Evolutionary conservation across 2,113 vertebrate genomes (phyloP).

Genomic region (Scopus umbretta): DNA sequence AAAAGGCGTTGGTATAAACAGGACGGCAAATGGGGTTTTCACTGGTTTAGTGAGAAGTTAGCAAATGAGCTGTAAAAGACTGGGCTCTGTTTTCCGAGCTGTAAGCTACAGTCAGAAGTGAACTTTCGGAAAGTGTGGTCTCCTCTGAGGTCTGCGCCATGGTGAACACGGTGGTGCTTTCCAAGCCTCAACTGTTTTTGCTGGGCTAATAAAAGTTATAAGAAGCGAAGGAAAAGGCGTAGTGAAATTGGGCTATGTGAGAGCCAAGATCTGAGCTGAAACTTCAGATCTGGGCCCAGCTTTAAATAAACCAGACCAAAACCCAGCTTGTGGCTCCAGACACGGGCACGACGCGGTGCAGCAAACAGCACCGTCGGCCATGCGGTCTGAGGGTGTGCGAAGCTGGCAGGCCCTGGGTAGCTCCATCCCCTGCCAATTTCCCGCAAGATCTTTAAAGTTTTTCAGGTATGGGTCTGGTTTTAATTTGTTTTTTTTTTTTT

Average conservation of each 20-base stretch:
- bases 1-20: not conserved
- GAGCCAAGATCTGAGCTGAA: not conserved
- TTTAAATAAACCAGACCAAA: not conserved
- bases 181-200: not conserved
- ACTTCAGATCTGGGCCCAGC: not conserved
- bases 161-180: not conserved
- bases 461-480: not conserved
- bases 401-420: not conserved
- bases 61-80: not conserved
- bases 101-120: not conserved
- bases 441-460: not conserved
- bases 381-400: too few species aligned
- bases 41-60: not conserved
- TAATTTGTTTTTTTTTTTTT: not conserved
- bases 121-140: not conserved
- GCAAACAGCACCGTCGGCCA: rapidly evolving
- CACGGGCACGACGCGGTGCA: not conserved
- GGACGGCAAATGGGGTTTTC: not conserved
- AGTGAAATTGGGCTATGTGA: not conserved
- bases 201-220: not conserved
- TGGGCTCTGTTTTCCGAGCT: not conserved
- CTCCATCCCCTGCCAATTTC: not conserved
- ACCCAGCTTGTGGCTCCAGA: not conserved
- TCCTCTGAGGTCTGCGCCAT: not conserved
- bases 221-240: not conserved